Conservation (phyloP, 2,113 vertebrate genomes). For the Mus pahari region DNA sequence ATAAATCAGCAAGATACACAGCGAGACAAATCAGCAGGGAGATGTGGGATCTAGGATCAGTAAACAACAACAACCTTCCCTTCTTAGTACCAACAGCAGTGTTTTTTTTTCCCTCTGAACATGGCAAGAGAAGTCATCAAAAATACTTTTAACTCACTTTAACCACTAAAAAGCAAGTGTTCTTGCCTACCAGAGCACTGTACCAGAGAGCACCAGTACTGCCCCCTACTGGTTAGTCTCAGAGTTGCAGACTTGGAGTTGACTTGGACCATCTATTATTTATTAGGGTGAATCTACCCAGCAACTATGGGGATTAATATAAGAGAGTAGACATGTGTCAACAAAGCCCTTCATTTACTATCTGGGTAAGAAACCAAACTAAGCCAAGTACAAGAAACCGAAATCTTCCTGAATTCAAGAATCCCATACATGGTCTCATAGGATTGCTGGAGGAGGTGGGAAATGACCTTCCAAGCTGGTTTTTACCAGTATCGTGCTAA, state of each 20-base stretch:
- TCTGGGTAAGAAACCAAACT: constrained; percentile 8
- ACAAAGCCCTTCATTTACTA: constrained; percentile 10
- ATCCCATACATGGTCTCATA: neutral
- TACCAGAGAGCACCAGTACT: neutral
- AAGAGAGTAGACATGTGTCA: constrained; percentile 32
- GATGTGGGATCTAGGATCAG: neutral
- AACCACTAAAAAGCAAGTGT: neutral
- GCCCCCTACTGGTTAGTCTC: neutral
- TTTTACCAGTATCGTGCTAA: constrained; percentile 63
- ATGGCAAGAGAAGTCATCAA: neutral
- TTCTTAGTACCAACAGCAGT: neutral
- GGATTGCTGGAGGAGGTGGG: neutral
- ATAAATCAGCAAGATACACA: no score
- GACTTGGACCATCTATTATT: neutral
- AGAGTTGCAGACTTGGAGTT: neutral
- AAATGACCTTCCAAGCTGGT: constrained; percentile 55
- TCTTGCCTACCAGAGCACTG: neutral
- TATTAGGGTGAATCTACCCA: neutral
- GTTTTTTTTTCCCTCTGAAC: neutral
- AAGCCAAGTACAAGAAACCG: neutral
- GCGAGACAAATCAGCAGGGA: neutral
- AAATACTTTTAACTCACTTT: neutral
- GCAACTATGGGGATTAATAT: neutral
- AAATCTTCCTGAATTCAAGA: neutral
- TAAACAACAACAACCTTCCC: neutral